Evolutionary conservation across 2,113 vertebrate species (phyloP).

Genomic region (Odobenus rosmarus): DNA sequence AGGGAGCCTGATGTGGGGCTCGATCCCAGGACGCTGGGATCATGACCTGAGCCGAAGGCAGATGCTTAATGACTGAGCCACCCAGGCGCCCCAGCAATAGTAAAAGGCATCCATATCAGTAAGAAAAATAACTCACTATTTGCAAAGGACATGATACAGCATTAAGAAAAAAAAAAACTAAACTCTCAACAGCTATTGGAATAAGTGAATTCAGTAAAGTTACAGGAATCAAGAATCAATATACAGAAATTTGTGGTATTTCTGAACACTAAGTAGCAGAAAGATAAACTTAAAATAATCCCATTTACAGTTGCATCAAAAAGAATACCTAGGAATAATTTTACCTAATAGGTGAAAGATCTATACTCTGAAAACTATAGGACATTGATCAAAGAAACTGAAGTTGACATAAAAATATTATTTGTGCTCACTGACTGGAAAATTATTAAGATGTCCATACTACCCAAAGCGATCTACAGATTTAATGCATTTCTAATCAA

Average conservation of each 20-base stretch:
- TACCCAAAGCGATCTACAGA: not conserved
- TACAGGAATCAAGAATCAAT: not conserved
- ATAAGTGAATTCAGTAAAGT: not conserved
- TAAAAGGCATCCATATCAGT: not conserved
- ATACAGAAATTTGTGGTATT: not conserved
- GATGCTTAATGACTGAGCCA: too few relatives aligned
- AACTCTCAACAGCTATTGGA: not conserved
- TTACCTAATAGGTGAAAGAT: not conserved
- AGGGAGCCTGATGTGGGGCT: too few relatives aligned
- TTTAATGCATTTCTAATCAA: not conserved
- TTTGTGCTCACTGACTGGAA: not conserved
- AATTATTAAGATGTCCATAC: not conserved
- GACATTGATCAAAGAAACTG: not conserved
- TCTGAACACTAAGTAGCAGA: not conserved
- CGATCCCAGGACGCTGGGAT: too few relatives aligned
- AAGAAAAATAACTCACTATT: not conserved
- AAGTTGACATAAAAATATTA: not conserved
- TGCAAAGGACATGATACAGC: not conserved
- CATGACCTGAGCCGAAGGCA: too few relatives aligned
- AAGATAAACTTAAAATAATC: not conserved
- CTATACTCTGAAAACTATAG: not conserved
- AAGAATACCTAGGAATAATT: not conserved
- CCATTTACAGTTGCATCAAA: not conserved
- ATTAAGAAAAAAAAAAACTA: not conserved
- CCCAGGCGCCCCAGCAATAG: too few relatives aligned